Base-by-base conservation (phyloP, 1,140 invertebrate species). In the Anastatus disparis region DNA sequence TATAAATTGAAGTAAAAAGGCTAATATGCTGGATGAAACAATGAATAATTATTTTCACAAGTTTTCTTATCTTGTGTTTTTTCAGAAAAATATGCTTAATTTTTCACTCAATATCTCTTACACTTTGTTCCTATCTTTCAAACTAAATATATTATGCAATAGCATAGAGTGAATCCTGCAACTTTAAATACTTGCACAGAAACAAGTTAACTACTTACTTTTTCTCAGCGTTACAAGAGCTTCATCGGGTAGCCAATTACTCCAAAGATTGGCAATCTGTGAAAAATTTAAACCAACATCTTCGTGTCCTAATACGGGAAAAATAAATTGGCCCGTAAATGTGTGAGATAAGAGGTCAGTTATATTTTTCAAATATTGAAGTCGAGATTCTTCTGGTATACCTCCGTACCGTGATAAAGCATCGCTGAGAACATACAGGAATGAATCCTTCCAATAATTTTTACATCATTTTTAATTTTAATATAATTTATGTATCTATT, bases 291-390 rank as follows among this genome's bases (percentile, higher is more conserved):
- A 86, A 1, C 88, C 87, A 8, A 92, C 90, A 77, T 94, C 93
- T 77, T 93, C 92, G 81, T 94, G 92, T 1, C 93, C 93, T 66
- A 95, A 80, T 1, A 93, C 93, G 3, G 93, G 93, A 78, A 94
- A 94, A 26, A 95, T 91, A 78, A 94, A 94, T 78, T 93, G 92
- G 53, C 90, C 92, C 64, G 90, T 91, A 83, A 95, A 95, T 20
- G 93, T 93, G 75, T 89, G 89, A 26, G 89, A 88, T 61, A 94
- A 85, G 46, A 94, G 83, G 74, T 93, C 90, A 0, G 93, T 94
- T 26, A 94, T 89, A 82, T 94, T 94, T 72, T 92, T 88, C 46
- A 94, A 85, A 26, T 91, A 89, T 74, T 91, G 89, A 74, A 93
- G 81, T 74, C 91, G 90, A 58, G 88, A 83, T 71, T 89, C 88